Conservation (phyloP, 2,888 invertebrate genomes). For the Lepidochitona cinerea region DNA sequence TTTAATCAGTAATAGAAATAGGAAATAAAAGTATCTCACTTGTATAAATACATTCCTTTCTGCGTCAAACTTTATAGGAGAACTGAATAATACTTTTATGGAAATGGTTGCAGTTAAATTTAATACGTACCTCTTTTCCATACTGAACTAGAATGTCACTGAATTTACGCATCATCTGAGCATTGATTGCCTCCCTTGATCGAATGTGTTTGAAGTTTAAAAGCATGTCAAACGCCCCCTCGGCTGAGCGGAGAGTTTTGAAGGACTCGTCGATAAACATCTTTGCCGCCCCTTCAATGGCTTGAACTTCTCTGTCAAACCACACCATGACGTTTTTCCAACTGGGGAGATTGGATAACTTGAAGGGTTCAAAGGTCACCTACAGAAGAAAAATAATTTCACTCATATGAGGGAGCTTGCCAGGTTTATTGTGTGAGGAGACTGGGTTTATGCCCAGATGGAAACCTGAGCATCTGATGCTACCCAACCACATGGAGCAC, state of each 20-base stretch:
- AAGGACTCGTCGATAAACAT: slow-evolving; percentile 90
- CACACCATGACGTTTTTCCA: slow-evolving; percentile 88
- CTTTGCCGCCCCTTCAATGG: slow-evolving; percentile 86
- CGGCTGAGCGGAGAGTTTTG: slow-evolving; percentile 83
- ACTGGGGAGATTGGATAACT: slow-evolving; percentile 83
- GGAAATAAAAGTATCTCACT: too few relatives aligned
- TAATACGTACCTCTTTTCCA: slow-evolving; percentile 80
- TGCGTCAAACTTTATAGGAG: too few relatives aligned
- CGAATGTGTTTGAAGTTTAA: slow-evolving; percentile 85
- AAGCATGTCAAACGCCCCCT: slow-evolving; percentile 85
- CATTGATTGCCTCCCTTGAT: slow-evolving; percentile 81
- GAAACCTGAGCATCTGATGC: too few relatives aligned
- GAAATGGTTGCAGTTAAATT: too few relatives aligned
- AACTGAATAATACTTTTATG: too few relatives aligned
- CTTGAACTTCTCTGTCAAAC: slow-evolving; percentile 82
- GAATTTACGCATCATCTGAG: slow-evolving; percentile 84
- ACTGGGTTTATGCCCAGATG: too few relatives aligned
- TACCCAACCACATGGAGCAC: too few relatives aligned
- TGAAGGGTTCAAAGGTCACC: slow-evolving; percentile 88
- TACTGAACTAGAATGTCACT: slow-evolving; percentile 89
- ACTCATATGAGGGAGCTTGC: too few relatives aligned
- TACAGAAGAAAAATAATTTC: slow-evolving; percentile 65
- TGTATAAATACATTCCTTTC: too few relatives aligned
- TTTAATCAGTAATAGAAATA: too few relatives aligned
- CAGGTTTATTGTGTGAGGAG: too few relatives aligned